phyloP scores from a whole-genome alignment of 1,140 invertebrate genomes.

The Drosophila seguyi region DNA sequence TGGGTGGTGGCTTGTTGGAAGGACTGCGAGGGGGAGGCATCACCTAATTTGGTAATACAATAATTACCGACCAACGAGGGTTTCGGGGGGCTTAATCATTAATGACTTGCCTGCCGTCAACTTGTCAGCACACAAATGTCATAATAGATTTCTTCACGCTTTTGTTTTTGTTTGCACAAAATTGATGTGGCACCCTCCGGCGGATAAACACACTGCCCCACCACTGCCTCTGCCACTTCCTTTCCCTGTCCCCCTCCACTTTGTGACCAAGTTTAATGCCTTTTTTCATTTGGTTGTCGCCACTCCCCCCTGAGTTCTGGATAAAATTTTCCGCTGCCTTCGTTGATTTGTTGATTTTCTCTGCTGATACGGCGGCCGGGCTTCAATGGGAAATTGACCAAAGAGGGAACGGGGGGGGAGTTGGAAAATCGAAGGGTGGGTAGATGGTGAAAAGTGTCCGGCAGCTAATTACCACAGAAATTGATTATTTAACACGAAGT shows the following conservation, averaged over 20 bases:
- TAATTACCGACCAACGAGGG: slow-evolving; percentile 26
- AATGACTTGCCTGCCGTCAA: slow-evolving; percentile 82
- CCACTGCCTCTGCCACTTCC: background rate
- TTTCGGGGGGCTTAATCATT: slow-evolving; percentile 49
- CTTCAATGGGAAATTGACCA: slow-evolving; percentile 24
- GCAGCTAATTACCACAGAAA: slow-evolving; percentile 43
- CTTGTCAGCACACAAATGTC: slow-evolving; percentile 75
- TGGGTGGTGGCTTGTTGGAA: background rate
- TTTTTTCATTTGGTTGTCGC: slow-evolving; percentile 30
- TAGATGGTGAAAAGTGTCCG: slow-evolving; percentile 12
- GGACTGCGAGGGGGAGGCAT: background rate
- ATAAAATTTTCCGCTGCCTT: slow-evolving; percentile 33
- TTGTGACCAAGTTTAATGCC: slow-evolving; percentile 45
- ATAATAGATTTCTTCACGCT: slow-evolving; percentile 78
- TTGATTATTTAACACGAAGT: slow-evolving; percentile 30
- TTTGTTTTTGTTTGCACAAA: slow-evolving; percentile 61
- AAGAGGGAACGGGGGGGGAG: background rate
- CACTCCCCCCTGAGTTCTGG: background rate
- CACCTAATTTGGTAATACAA: slow-evolving; percentile 52
- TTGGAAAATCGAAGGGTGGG: background rate
- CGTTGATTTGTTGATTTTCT: slow-evolving; percentile 68
- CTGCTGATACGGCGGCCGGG: slow-evolving; percentile 49
- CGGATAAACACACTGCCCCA: slow-evolving; percentile 13
- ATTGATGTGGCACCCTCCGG: slow-evolving; percentile 43
- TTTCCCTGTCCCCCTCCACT: background rate